phyloP scores from a whole-genome alignment of 2,113 vertebrate species.

The Oryzias javanicus region DNA sequence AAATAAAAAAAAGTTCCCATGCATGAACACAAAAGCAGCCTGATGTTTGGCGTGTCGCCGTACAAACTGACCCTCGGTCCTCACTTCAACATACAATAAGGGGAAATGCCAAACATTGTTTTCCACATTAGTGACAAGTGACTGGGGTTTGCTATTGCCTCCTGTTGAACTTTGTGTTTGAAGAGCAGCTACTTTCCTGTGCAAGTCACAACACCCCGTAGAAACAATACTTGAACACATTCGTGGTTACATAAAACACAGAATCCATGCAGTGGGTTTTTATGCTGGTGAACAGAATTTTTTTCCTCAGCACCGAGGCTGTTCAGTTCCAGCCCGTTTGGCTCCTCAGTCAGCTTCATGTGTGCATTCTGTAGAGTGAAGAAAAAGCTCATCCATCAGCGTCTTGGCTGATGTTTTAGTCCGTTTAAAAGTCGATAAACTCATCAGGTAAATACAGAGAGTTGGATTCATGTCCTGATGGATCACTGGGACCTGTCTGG shows the following conservation, averaged over 20 bases:
- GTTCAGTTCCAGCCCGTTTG: background rate
- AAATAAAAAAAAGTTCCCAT: background rate
- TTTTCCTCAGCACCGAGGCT: constrained; percentile 20
- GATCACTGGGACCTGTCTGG: constrained; percentile 73
- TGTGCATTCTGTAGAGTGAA: constrained; percentile 1
- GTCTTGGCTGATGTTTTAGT: constrained; percentile 32
- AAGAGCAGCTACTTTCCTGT: constrained; percentile 37
- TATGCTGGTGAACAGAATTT: constrained; percentile 16
- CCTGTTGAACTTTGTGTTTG: constrained; percentile 21
- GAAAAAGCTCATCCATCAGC: constrained; percentile 13
- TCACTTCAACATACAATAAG: constrained; percentile 45
- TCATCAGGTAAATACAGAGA: constrained; percentile 1
- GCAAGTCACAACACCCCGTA: constrained; percentile 32
- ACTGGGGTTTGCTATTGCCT: constrained; percentile 3
- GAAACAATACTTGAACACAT: constrained; percentile 37
- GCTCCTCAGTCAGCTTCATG: constrained; percentile 1
- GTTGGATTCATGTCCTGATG: background rate
- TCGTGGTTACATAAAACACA: constrained; percentile 38
- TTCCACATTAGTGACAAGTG: background rate
- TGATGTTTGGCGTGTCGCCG: constrained; percentile 6
- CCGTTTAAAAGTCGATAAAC: background rate
- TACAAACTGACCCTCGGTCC: constrained; percentile 14
- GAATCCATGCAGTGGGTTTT: constrained; percentile 61
- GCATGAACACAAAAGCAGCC: background rate
- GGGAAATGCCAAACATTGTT: constrained; percentile 50